These are phyloP conservation scores for Lysiphlebus fabarum DNA, from an alignment of 1,140 invertebrate species.

Conservation along the genomic window DNA sequence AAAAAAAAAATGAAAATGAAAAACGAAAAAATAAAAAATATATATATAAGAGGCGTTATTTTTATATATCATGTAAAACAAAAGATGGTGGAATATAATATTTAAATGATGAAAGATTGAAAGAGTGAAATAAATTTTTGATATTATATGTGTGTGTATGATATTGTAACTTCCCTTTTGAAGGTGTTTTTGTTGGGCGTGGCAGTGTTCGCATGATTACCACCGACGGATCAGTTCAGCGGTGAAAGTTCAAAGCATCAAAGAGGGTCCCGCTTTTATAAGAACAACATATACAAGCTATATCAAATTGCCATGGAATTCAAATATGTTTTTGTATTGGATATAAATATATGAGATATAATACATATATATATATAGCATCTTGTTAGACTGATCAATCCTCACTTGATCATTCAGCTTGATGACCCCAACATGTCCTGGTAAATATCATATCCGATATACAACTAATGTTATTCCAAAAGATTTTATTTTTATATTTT, in stretches of 20 bases:
- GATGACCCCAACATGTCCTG: too few species aligned
- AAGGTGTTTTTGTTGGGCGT: slow-evolving; percentile 56
- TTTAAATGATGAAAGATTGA: slow-evolving; percentile 2
- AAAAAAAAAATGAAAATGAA: too few species aligned
- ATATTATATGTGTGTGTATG: slow-evolving; percentile 9
- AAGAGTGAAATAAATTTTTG: slow-evolving; percentile 29
- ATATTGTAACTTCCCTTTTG: slow-evolving; percentile 26
- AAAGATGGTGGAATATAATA: not conserved
- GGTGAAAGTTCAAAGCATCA: slow-evolving; percentile 56
- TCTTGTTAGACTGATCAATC: slow-evolving; percentile 3
- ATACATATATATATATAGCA: slow-evolving; percentile 1
- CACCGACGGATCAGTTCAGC: slow-evolving; percentile 50
- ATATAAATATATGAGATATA: too few species aligned
- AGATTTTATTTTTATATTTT: too few species aligned
- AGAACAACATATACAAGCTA: not conserved
- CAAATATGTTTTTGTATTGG: not conserved
- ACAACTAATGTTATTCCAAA: too few species aligned
- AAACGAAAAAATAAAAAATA: not conserved
- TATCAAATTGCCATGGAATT: not conserved
- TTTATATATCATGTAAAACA: not conserved
- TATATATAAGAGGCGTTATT: not conserved
- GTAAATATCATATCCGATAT: too few species aligned
- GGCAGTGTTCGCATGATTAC: slow-evolving; percentile 52
- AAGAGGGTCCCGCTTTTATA: slow-evolving; percentile 49
- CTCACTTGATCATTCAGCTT: too few species aligned